Base-by-base conservation (phyloP, 2,113 vertebrate species). In the Pterocles burchelli region DNA sequence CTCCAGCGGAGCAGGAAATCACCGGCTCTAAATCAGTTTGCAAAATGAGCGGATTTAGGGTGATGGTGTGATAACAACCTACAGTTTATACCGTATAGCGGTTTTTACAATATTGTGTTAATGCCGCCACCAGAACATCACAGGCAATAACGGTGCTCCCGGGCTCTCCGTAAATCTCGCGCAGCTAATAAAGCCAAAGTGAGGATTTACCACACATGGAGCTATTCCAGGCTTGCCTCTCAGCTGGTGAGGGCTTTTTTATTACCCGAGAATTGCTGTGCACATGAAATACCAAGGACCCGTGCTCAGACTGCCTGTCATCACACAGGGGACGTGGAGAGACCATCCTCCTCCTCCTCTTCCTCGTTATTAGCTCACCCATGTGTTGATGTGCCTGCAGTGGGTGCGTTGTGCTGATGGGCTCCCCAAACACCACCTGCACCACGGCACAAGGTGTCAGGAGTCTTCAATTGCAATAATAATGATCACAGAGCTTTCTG, bases 1-100 rank as follows among this genome's bases (percentile, higher is more conserved):
- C 82, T 95, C 91, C 92, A 72, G 73, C 3, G 58, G 41, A 85
- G 81, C 41, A 17, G 55, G 90, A 91, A 92, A 66, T 22, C 70
- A 12, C 45, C 61, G 20, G 20, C 77, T 62, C 84, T 41, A 55
- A 74, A 33, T 10, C 41, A 14, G 62, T 41, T 36, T 72, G 89
- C 80, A 73, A 85, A 57, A 62, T 6, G 78, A 93, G 88, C 38
- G 61, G 82, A 84, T 94, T 89, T 57, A 72, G 41, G 82, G 67
- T 70, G 91, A 71, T 46, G 10, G 80, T 62, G 78, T 26, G 75
- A 73, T 86, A 92, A 75, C 77, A 55, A 75, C 6, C 34, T n/a
- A 3, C 52, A 13, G 82, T 65, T 86, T 45, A 41, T 5, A 36
- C 43, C 22, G 31, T 33, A 51, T 5, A 75, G 82, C 46, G 34